These are phyloP conservation scores for Rhinoderma darwinii DNA, from an alignment of 2,113 vertebrate genomes.

Conservation along the genomic window DNA sequence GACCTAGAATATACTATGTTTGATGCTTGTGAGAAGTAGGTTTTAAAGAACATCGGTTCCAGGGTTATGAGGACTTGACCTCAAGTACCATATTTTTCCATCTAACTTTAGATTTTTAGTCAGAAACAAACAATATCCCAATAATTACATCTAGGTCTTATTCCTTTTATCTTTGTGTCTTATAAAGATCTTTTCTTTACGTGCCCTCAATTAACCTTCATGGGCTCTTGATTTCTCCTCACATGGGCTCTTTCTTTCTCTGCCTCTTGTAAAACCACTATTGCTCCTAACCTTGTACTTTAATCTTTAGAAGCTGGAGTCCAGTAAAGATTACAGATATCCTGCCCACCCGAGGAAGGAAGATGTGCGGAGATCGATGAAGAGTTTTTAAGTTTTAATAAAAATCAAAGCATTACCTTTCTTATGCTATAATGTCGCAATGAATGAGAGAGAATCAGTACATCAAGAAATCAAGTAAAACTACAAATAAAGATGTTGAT, in stretches of 20 bases:
- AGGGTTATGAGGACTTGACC: slow-evolving; percentile 16
- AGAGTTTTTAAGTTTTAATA: too few species aligned
- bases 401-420: too few species aligned
- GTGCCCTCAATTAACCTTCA: slow-evolving; percentile 37
- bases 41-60: slow-evolving; percentile 2
- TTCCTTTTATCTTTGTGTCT: slow-evolving; percentile 1
- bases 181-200: background rate
- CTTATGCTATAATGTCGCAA: too few species aligned
- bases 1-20: background rate
- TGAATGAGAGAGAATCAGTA: too few species aligned
- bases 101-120: slow-evolving; percentile 1
- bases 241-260: background rate
- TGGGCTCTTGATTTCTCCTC: background rate
- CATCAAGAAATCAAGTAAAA: too few species aligned
- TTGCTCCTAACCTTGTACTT: background rate
- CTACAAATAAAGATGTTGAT: too few species aligned
- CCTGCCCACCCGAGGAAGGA: background rate
- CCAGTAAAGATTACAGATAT: background rate
- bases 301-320: background rate
- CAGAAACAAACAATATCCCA: background rate
- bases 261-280: background rate
- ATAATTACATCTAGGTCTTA: background rate
- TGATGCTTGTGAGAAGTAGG: background rate
- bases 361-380: background rate
- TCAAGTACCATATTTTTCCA: background rate